These are phyloP conservation scores for Axea sp. DNA, from an alignment of 2,888 invertebrate genomes.

Conservation along the genomic window DNA sequence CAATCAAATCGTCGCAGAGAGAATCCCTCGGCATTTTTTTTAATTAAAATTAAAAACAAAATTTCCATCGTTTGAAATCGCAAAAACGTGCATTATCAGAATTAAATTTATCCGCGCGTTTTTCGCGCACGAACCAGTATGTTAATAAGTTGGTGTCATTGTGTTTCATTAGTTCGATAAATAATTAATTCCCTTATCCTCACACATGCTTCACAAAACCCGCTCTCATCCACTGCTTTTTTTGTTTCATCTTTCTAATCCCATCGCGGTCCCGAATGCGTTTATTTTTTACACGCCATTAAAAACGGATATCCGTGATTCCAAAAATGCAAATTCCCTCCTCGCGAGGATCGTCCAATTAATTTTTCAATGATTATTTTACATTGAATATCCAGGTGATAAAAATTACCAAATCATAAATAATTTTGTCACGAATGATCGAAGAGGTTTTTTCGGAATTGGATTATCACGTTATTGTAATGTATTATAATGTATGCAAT, in stretches of 20 bases:
- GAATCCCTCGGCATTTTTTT: too few relatives aligned
- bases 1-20: too few relatives aligned
- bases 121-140: neutral
- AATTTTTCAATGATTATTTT: neutral
- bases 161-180: constrained; percentile 24
- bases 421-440: constrained; percentile 7
- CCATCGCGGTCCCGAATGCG: too few relatives aligned
- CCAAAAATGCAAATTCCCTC: too few relatives aligned
- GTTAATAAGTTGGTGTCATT: constrained; percentile 12
- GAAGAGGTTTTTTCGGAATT: constrained; percentile 6
- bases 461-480: constrained; percentile 41
- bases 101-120: constrained; percentile 27
- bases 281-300: too few relatives aligned
- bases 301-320: too few relatives aligned
- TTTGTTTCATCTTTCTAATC: too few relatives aligned
- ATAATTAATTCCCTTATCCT: constrained; percentile 18
- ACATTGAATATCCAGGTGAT: too few relatives aligned
- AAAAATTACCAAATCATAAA: too few relatives aligned
- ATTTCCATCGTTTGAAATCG: constrained; percentile 16
- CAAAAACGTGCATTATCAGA: constrained; percentile 33
- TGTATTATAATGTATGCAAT: constrained; percentile 42
- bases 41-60: constrained; percentile 27
- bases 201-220: constrained; percentile 5
- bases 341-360: too few relatives aligned
- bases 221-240: neutral